Evolutionary conservation across 2,888 invertebrate genomes (phyloP), one percentile per base, ranked within the genome.

Genomic region (Sphaerophoria rueppellii): DNA sequence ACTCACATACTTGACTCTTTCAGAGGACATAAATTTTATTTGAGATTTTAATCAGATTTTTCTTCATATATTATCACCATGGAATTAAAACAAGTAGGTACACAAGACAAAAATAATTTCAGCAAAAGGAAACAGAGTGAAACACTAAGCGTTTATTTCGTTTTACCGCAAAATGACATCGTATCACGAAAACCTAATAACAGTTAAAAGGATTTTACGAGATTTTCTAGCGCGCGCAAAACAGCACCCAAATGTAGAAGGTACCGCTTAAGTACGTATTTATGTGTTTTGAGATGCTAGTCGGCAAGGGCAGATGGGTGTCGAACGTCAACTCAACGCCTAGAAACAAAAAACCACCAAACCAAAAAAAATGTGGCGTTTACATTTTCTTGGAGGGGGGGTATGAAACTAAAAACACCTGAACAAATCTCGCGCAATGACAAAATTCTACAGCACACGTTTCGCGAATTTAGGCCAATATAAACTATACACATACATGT

Each of bases 201-300:
- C 79, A 61, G 79, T 69, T 74, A 74, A 80, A 74, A 80, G 61
- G 74, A 79, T 73, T 79, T 73, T 73, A 79, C 67, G 73, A 58
- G 46, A 67, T 72, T 72, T 77, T 72, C 67, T 24, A 65, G 65
- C 58, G 78, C 78, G 73, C 73, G 78, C 73, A 67, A 79, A 67
- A 60, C 34, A 43, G 73, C 46, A 60, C 65, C 54, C 32, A 9
- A 43, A 43, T 24, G 2, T 24, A 24, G 24, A 24, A 34, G 43
- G 35, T 48, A 12, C 14, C n/a, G n/a, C 24, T 37, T 40, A 43
- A 32, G 32, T 40, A 40, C 9, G 43, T 43, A 40, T 40, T 9
- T 9, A 11, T 5, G 9, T 12, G 43, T 6, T 43, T 43, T 5
- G 11, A 43, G 40, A 43, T n/a, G 11, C 40, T 43, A 43, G 40